Base-by-base conservation (phyloP, 2,888 invertebrate genomes). In the Apodemia zela region DNA sequence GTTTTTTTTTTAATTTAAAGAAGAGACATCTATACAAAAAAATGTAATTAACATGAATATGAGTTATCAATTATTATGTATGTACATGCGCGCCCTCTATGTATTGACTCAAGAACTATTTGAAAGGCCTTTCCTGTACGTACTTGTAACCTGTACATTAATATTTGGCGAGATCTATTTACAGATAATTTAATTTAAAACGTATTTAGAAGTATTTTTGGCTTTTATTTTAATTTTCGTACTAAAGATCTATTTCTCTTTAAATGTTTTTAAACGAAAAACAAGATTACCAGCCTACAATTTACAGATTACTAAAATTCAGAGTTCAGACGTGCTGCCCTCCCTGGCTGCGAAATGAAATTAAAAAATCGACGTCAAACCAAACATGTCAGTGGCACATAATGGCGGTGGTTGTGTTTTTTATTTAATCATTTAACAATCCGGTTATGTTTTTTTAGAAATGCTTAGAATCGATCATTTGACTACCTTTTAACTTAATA, bases 341-440 rank as follows among this genome's bases (percentile, higher is more conserved):
- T 65, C 67, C 54, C 57, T 68, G 73, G 71, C 49, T 38, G 49
- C 63, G 54, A 59, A 7, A 3, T 51, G 10, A 75, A 80, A 78
- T 76, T 76, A 80, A 81, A 81, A 82, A 84, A 85, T 86, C 84
- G 84, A 85, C 86, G 86, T 86, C 85, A 73, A 86, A 80, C 81
- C 80, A 83, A 84, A 82, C 80, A 80, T 80, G 68, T 61, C 58
- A 58, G 47, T 45, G 17, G 47, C 62, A 62, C 62, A 70, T 89
- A 88, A 89, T 89, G 89, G 89, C 89, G 89, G 86, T 83, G 84
- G 78, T 75, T 79, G 79, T 85, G 78, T 86, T 87, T 83, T 83
- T 82, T 81, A 78, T 72, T 72, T 65, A 69, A 66, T 68, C 73
- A 72, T 70, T 73, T 74, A 75, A 17, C n/a, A 47, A 74, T 77